phyloP scores from a whole-genome alignment of 2,888 invertebrate species.

The Heliconius aoede region DNA sequence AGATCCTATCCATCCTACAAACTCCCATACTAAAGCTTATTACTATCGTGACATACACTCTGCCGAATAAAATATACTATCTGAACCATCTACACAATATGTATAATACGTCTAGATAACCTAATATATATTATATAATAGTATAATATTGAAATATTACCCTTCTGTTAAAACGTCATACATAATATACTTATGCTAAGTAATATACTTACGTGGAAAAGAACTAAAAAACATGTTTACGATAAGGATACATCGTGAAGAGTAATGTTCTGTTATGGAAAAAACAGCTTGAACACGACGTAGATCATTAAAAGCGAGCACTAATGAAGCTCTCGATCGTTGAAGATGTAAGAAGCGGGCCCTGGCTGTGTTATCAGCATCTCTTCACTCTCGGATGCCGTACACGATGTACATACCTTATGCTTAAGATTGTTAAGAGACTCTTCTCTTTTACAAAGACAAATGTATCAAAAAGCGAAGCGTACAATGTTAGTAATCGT shows the following conservation, averaged over 20 bases:
- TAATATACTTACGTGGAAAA: not conserved
- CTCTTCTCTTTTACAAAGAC: slow-evolving; percentile 14
- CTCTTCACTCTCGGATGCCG: slow-evolving; percentile 35
- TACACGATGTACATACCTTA: slow-evolving; percentile 36
- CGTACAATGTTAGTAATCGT: not conserved
- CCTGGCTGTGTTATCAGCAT: slow-evolving; percentile 46
- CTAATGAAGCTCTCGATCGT: slow-evolving; percentile 76
- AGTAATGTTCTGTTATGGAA: slow-evolving; percentile 32
- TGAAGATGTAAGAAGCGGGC: slow-evolving; percentile 55
- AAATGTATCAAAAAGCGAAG: not conserved
- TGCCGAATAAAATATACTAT: slow-evolving; percentile 36
- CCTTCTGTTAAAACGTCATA: too few species aligned
- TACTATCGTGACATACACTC: slow-evolving; percentile 45
- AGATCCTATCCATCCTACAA: slow-evolving; percentile 49
- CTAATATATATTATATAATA: not conserved
- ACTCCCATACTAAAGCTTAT: slow-evolving; percentile 50
- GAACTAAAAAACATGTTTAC: not conserved
- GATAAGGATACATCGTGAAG: slow-evolving; percentile 7
- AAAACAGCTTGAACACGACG: slow-evolving; percentile 48
- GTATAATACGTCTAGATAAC: not conserved
- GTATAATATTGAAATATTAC: not conserved
- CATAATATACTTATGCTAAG: not conserved
- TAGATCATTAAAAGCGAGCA: slow-evolving; percentile 74
- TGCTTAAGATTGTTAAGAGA: slow-evolving; percentile 27
- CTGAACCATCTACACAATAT: slow-evolving; percentile 2